Evolutionary conservation across 2,888 invertebrate genomes (phyloP).

Genomic region (Chymomyza amoena): DNA sequence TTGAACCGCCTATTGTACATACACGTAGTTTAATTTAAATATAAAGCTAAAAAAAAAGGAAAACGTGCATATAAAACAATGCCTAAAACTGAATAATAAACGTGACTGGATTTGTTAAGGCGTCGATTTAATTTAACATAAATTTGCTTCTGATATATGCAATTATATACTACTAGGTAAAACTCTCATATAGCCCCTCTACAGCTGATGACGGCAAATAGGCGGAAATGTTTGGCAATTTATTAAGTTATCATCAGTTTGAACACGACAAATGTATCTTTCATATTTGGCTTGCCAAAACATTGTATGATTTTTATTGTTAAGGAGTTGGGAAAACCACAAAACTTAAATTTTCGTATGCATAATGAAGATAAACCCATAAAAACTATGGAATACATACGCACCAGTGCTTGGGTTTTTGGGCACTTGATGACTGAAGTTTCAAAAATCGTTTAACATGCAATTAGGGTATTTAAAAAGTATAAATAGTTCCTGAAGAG

Average conservation of each 20-base stretch:
- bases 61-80: neutral
- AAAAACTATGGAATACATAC: neutral
- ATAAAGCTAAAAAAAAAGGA: neutral
- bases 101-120: slow-evolving; percentile 49
- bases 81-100: slow-evolving; percentile 45
- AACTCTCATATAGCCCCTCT: neutral
- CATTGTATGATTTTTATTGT: neutral
- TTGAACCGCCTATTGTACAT: neutral
- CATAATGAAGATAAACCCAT: neutral
- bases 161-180: neutral
- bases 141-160: slow-evolving; percentile 25
- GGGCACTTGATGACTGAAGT: neutral
- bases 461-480: too few relatives aligned
- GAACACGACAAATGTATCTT: neutral
- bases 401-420: too few relatives aligned
- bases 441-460: too few relatives aligned
- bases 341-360: neutral
- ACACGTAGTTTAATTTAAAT: neutral
- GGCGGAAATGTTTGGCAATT: neutral
- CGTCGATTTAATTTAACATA: slow-evolving; percentile 53
- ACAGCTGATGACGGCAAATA: neutral
- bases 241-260: slow-evolving; percentile 18
- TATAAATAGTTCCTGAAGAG: too few relatives aligned
- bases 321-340: neutral
- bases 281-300: neutral